phyloP scores from a whole-genome alignment of 2,113 vertebrate genomes.

The Galeopterus variegatus region DNA sequence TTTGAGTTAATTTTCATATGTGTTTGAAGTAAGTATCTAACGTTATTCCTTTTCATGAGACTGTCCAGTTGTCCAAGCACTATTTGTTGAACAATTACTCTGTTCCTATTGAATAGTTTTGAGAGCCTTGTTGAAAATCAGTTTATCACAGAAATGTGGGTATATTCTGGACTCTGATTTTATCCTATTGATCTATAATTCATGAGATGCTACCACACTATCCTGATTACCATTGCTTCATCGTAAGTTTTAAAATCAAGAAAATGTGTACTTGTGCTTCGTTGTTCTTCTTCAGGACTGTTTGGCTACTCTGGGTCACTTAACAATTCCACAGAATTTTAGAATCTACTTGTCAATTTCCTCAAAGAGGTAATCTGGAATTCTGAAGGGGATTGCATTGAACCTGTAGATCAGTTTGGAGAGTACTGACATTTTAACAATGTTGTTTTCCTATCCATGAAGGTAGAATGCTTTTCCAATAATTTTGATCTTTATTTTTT shows the following conservation, averaged over 20 bases:
- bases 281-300: neutral
- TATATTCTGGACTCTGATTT: neutral
- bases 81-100: neutral
- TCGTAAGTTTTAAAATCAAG: neutral
- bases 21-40: too few species aligned
- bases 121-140: neutral
- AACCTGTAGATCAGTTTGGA: neutral
- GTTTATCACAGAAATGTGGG: neutral
- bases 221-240: neutral
- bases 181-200: neutral
- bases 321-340: neutral
- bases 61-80: too few species aligned
- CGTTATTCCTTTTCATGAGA: too few species aligned
- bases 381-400: neutral
- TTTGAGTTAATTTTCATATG: too few species aligned
- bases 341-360: neutral
- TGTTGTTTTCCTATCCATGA: neutral
- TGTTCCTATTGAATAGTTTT: neutral
- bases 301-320: neutral
- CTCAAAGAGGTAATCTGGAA: neutral
- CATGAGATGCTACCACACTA: too few species aligned
- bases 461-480: neutral
- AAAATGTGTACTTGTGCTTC: neutral
- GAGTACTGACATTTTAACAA: neutral
- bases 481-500: neutral